Percentiles rank a stretch among this genome's conserved stretches.
phyloP scores from a whole-genome alignment of 2,888 invertebrate species.

The Tenthredo notha region DNA sequence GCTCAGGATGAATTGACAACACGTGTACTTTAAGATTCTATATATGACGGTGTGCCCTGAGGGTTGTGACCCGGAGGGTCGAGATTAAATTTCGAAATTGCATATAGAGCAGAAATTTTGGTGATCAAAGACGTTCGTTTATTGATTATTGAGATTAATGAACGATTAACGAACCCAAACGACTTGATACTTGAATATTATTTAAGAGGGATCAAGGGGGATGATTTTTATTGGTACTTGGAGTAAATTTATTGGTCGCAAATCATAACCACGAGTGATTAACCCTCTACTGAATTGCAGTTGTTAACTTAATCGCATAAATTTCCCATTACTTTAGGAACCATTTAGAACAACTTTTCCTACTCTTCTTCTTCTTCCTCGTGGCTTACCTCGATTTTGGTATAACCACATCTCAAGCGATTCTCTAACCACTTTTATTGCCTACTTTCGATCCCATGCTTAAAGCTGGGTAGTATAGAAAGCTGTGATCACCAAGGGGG shows the following conservation, averaged over 20 bases:
- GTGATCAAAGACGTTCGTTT: background rate
- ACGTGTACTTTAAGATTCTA: too few species aligned
- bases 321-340: background rate
- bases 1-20: too few species aligned
- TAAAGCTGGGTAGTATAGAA: background rate
- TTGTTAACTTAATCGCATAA: conserved; percentile 39
- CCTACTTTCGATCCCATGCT: background rate
- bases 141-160: background rate
- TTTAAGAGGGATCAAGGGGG: background rate
- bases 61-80: too few species aligned
- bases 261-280: conserved; percentile 43
- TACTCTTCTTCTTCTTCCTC: background rate
- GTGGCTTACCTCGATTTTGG: conserved; percentile 15
- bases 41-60: too few species aligned
- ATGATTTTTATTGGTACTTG: background rate
- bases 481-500: background rate
- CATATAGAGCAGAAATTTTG: background rate
- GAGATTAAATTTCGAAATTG: background rate
- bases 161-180: conserved; percentile 3
- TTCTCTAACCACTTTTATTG: conserved; percentile 22
- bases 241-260: background rate
- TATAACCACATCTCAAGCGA: conserved; percentile 23
- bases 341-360: conserved; percentile 20
- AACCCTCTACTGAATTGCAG: background rate
- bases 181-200: background rate